Percentiles rank a stretch among this genome's conserved stretches.
phyloP scores from a whole-genome alignment of 23 tunicate species.

The Trididemnum clinides region DNA sequence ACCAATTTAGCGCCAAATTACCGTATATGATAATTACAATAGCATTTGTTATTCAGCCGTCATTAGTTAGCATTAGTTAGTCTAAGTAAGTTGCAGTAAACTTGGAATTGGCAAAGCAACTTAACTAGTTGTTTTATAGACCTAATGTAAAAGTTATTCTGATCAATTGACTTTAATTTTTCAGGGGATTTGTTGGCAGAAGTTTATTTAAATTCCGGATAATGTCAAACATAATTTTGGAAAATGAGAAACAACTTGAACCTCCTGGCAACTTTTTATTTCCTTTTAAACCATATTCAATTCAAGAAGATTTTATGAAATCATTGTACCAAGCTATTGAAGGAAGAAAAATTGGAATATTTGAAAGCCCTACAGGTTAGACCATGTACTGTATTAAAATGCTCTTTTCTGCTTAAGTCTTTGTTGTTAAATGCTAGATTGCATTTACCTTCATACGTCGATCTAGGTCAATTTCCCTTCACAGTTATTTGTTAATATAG shows the following conservation, averaged over 20 bases:
- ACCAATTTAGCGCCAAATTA: slow-evolving; percentile 2
- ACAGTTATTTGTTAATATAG: too few species aligned
- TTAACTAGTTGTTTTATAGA: too few species aligned
- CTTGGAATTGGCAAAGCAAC: too few species aligned
- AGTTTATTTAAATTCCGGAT: too few species aligned
- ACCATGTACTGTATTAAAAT: background rate
- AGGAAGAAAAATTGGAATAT: slow-evolving; percentile 82
- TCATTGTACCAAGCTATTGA: slow-evolving; percentile 81
- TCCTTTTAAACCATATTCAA: slow-evolving; percentile 89
- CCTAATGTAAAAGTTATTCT: too few species aligned
- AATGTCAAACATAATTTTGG: too few species aligned
- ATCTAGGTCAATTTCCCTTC: too few species aligned
- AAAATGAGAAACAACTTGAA: background rate
- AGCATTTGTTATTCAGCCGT: background rate
- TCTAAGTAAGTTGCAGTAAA: too few species aligned
- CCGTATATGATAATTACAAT: background rate
- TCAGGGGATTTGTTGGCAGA: too few species aligned
- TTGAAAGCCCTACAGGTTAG: slow-evolving; percentile 97
- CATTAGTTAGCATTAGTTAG: too few species aligned
- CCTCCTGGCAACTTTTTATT: slow-evolving; percentile 70
- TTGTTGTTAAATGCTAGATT: background rate
- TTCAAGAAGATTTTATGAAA: slow-evolving; percentile 95
- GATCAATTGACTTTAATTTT: too few species aligned
- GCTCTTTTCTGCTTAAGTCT: background rate
- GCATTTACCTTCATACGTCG: too few species aligned